phyloP scores from a whole-genome alignment of 2,888 invertebrate species.

The Synanthedon tipuliformis region DNA sequence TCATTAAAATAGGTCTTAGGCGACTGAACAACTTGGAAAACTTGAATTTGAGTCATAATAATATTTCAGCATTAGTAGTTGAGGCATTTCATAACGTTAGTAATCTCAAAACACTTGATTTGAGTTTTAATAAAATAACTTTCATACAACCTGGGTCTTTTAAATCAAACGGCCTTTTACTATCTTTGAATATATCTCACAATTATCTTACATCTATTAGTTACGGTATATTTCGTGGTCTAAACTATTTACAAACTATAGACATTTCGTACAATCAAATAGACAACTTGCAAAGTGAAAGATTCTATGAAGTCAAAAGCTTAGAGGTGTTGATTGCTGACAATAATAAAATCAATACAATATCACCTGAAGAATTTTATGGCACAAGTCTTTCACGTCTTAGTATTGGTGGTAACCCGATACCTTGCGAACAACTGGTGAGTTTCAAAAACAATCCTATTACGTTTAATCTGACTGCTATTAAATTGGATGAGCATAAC shows the following conservation, averaged over 20 bases:
- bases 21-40: constrained; percentile 17
- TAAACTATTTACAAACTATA: constrained; percentile 24
- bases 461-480: constrained; percentile 25
- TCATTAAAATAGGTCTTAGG: constrained; percentile 21
- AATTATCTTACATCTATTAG: constrained; percentile 26
- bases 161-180: constrained; percentile 26
- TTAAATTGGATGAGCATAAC: constrained; percentile 17
- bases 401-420: constrained; percentile 48
- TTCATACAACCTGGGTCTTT: constrained; percentile 40
- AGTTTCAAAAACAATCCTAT: constrained; percentile 17
- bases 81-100: constrained; percentile 23
- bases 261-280: constrained; percentile 43
- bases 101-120: constrained; percentile 24
- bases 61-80: constrained; percentile 18
- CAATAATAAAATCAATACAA: constrained; percentile 30
- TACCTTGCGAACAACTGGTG: constrained; percentile 32
- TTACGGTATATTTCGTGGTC: constrained; percentile 39
- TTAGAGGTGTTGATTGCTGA: constrained; percentile 33
- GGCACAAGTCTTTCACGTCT: constrained; percentile 23
- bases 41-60: constrained; percentile 28
- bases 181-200: constrained; percentile 36
- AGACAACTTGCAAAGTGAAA: constrained; percentile 29
- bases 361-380: constrained; percentile 28
- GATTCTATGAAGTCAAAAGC: constrained; percentile 30
- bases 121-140: constrained; percentile 36